A percentile compares a stretch with the other conserved stretches of the same genome.
phyloP scores from a whole-genome alignment of 2,888 invertebrate genomes.

The Nebria brevicollis region DNA sequence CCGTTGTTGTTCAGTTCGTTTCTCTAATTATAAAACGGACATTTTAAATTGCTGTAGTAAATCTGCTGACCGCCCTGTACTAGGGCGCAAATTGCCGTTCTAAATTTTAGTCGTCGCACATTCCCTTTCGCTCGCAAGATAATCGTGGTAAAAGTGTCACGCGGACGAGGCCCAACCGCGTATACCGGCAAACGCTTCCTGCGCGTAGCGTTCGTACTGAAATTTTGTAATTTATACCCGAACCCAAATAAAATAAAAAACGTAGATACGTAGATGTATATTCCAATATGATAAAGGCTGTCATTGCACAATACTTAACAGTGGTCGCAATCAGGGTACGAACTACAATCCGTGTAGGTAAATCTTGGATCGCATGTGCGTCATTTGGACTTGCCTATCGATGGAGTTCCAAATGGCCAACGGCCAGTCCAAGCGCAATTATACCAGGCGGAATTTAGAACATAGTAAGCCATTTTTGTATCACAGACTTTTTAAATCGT shows the following conservation, averaged over 20 bases:
- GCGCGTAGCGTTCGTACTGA: slow-evolving; percentile 42
- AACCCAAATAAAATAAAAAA: slow-evolving; percentile 28
- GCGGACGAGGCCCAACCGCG: slow-evolving; percentile 8
- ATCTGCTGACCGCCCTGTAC: slow-evolving; percentile 31
- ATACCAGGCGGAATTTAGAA: slow-evolving; percentile 41
- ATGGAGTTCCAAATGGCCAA: not conserved
- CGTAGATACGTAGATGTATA: slow-evolving; percentile 38
- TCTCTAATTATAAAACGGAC: slow-evolving; percentile 42
- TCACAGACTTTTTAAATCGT: slow-evolving; percentile 45
- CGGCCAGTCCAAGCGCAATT: not conserved
- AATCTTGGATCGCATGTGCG: not conserved
- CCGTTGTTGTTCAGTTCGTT: slow-evolving; percentile 9
- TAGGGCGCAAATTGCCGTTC: slow-evolving; percentile 34
- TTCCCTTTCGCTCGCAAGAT: slow-evolving; percentile 38
- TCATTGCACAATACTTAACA: slow-evolving; percentile 47
- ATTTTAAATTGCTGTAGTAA: slow-evolving; percentile 40
- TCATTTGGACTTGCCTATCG: not conserved
- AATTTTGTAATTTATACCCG: slow-evolving; percentile 44
- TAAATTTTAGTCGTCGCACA: slow-evolving; percentile 31
- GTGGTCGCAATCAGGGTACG: slow-evolving; percentile 46
- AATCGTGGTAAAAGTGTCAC: slow-evolving; percentile 21
- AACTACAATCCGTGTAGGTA: slow-evolving; percentile 37
- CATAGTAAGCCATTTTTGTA: slow-evolving; percentile 43
- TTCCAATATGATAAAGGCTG: slow-evolving; percentile 46
- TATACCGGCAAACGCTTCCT: slow-evolving; percentile 25